phyloP scores from a whole-genome alignment of 2,888 invertebrate genomes.

The Cataglyphis albicans region DNA sequence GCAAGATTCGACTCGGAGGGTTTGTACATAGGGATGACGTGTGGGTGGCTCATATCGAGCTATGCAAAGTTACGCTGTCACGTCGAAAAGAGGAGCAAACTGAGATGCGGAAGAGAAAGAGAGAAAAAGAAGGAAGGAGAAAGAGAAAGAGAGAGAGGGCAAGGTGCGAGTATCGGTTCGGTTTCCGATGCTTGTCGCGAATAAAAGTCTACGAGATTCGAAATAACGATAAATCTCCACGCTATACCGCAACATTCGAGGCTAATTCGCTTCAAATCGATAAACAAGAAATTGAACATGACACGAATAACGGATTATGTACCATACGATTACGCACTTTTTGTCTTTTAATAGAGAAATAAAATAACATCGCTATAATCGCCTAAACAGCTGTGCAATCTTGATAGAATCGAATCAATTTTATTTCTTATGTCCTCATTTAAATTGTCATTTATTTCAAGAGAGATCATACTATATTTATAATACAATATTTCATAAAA shows the following conservation, averaged over 20 bases:
- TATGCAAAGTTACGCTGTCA: conserved; percentile 72
- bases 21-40: conserved; percentile 75
- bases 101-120: neutral
- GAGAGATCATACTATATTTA: neutral
- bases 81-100: conserved; percentile 46
- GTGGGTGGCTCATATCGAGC: conserved; percentile 71
- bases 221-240: conserved; percentile 70
- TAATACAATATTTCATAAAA: neutral
- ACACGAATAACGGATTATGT: conserved; percentile 42
- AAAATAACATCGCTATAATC: neutral
- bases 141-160: neutral
- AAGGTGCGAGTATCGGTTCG: conserved; percentile 64
- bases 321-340: neutral
- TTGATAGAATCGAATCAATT: neutral
- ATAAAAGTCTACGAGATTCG: conserved; percentile 70
- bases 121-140: neutral
- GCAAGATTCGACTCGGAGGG: conserved; percentile 72
- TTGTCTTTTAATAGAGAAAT: conserved; percentile 39
- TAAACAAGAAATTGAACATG: conserved; percentile 68
- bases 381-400: neutral
- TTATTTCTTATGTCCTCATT: neutral
- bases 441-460: neutral
- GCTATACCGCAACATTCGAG: conserved; percentile 52
- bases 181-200: conserved; percentile 61
- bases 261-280: conserved; percentile 67